Conservation (phyloP, 2,888 invertebrate species). For the Xestia ashworthii region DNA sequence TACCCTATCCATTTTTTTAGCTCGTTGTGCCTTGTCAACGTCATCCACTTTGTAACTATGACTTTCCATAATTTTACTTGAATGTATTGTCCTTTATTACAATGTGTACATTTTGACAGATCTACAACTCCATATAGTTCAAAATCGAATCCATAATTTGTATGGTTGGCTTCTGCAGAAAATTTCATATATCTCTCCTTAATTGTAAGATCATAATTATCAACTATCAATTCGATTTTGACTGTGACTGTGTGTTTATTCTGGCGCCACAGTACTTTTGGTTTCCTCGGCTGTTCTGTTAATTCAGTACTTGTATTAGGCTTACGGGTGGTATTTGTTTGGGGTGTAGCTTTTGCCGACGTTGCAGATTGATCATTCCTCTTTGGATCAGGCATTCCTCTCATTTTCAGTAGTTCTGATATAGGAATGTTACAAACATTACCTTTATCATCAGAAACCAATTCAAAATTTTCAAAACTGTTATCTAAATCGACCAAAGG, state of each 20-base stretch:
- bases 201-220: constrained; percentile 78
- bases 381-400: constrained; percentile 10
- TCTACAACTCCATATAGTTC: constrained; percentile 83
- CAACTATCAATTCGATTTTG: constrained; percentile 81
- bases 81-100: constrained; percentile 83
- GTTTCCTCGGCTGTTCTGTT: constrained; percentile 70
- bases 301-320: constrained; percentile 73
- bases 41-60: constrained; percentile 79
- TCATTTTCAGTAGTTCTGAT: constrained; percentile 23
- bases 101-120: constrained; percentile 71
- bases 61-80: constrained; percentile 78
- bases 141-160: constrained; percentile 79
- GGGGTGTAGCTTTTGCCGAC: constrained; percentile 67
- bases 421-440: constrained; percentile 23
- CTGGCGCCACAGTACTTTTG: constrained; percentile 83
- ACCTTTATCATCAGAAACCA: constrained; percentile 17
- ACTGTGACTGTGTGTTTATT: constrained; percentile 74
- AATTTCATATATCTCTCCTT: constrained; percentile 76
- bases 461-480: constrained; percentile 62
- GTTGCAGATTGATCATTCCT: not conserved
- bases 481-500: constrained; percentile 77
- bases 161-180: constrained; percentile 72
- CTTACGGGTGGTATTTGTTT: constrained; percentile 64
- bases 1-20: constrained; percentile 83
- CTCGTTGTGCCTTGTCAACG: constrained; percentile 72